These are phyloP conservation scores for Sebastes cheni DNA, from an alignment of 2,797 vertebrate species.

Conservation along the genomic window DNA sequence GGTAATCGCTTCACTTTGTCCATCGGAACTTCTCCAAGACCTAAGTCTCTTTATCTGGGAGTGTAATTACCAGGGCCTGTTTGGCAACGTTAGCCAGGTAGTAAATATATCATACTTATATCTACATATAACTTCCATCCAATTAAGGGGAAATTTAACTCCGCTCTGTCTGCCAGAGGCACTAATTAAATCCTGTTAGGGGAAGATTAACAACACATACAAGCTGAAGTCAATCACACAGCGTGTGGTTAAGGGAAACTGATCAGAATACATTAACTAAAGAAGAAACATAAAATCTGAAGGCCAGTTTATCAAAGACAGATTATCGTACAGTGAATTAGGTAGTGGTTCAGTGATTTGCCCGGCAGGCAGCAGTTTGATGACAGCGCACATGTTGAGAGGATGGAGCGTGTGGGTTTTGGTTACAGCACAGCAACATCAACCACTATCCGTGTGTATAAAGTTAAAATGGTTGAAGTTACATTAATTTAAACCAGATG, in stretches of 20 bases:
- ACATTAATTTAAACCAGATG: neutral
- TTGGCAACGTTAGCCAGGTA: slow-evolving; percentile 47
- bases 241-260: neutral
- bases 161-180: slow-evolving; percentile 33
- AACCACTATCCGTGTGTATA: neutral
- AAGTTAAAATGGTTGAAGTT: neutral
- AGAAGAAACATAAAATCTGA: neutral
- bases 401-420: neutral
- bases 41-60: slow-evolving; percentile 59
- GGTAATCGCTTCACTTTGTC: slow-evolving; percentile 68
- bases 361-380: neutral
- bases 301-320: neutral
- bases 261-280: slow-evolving; percentile 17
- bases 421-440: neutral
- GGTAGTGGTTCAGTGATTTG: neutral
- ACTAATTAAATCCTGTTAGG: slow-evolving; percentile 42
- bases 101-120: slow-evolving; percentile 62
- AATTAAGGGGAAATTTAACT: slow-evolving; percentile 55
- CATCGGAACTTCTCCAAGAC: slow-evolving; percentile 51
- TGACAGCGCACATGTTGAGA: neutral
- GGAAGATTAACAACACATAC: slow-evolving; percentile 44
- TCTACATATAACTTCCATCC: slow-evolving; percentile 50
- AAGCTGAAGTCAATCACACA: slow-evolving; percentile 6
- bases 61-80: slow-evolving; percentile 53
- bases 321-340: neutral